Conservation (phyloP, 2,888 invertebrate genomes). For the Drosophila lacicola region DNA sequence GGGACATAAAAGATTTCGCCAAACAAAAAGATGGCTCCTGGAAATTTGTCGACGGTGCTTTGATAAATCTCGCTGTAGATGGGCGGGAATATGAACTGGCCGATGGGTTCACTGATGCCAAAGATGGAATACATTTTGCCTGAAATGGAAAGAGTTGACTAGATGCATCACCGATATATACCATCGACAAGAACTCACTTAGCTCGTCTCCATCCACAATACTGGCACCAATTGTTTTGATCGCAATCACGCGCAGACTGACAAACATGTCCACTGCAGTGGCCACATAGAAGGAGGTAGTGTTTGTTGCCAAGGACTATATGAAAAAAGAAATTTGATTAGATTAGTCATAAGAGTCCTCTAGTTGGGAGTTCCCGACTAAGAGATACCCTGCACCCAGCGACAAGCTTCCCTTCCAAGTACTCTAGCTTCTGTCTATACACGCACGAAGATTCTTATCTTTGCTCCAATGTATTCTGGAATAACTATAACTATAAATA, state of each 20-base stretch:
- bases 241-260: conserved; percentile 83
- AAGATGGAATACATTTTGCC: conserved; percentile 84
- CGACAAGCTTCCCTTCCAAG: too few relatives aligned
- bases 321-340: not conserved
- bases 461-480: too few relatives aligned
- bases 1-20: conserved; percentile 84
- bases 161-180: not conserved
- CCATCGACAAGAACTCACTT: conserved; percentile 60
- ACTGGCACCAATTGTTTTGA: conserved; percentile 84
- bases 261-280: conserved; percentile 83
- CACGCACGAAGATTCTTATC: too few relatives aligned
- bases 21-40: conserved; percentile 84
- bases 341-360: not conserved
- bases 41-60: conserved; percentile 80
- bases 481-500: too few relatives aligned
- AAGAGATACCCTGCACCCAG: too few relatives aligned
- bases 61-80: conserved; percentile 83
- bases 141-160: conserved; percentile 19
- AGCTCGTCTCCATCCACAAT: conserved; percentile 84
- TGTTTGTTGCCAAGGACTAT: conserved; percentile 81
- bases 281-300: conserved; percentile 81
- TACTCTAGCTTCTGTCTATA: too few relatives aligned
- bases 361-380: too few relatives aligned
- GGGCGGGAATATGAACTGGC: conserved; percentile 83
- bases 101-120: conserved; percentile 84